phyloP scores from a whole-genome alignment of 2,888 invertebrate species.

The Ypsolopha sequella region DNA sequence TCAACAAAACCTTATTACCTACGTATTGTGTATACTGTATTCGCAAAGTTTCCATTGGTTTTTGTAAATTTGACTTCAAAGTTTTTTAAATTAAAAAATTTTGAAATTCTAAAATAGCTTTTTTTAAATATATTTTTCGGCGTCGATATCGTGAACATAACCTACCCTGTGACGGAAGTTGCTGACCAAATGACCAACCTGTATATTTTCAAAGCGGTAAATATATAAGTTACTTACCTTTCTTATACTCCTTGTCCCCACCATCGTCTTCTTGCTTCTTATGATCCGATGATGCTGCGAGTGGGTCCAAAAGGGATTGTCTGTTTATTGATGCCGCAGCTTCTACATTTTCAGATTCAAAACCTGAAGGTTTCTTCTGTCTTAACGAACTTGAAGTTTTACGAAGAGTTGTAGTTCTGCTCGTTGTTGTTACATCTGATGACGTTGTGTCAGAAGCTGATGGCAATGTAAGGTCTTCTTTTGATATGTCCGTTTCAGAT shows the following conservation, averaged over 20 bases:
- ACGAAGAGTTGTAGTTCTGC: not conserved
- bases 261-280: constrained; percentile 21
- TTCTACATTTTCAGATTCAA: not conserved
- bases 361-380: not conserved
- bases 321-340: constrained; percentile 18
- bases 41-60: too few species aligned
- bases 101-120: too few species aligned
- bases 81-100: too few species aligned
- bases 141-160: too few species aligned
- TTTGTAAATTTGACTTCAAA: too few species aligned
- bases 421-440: not conserved
- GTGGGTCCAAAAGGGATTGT: constrained; percentile 25
- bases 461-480: constrained; percentile 10
- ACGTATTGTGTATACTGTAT: too few species aligned
- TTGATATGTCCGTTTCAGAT: constrained; percentile 9
- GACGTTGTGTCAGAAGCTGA: constrained; percentile 7
- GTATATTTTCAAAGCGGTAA: too few species aligned
- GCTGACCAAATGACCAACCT: too few species aligned
- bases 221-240: constrained; percentile 28
- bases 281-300: constrained; percentile 38
- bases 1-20: too few species aligned
- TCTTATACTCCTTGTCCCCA: constrained; percentile 32
- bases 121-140: too few species aligned
- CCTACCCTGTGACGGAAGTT: too few species aligned
- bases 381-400: too few species aligned